Evolutionary conservation across 2,888 invertebrate species (phyloP), one percentile per base, ranked within the genome.

Genomic region (Amaurobius ferox): DNA sequence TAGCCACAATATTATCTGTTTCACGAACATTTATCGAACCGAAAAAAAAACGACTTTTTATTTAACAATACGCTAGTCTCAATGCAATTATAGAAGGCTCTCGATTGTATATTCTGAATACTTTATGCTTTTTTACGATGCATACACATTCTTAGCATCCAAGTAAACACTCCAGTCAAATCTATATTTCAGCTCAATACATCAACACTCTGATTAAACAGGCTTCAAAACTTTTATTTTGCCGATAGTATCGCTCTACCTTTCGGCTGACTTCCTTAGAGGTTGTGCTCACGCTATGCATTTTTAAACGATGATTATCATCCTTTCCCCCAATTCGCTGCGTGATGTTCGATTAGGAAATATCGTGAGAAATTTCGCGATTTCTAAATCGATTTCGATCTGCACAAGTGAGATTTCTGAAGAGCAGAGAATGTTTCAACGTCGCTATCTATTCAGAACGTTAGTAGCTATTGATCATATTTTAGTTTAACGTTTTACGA

Each of bases 351-450:
- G 55, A 55, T 55, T 23, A 6, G 23, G 11, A 23, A 16, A 55
- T 55, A 23, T 55, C 55, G 55, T 55, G 55, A 55, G 55, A 55
- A 23, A 6, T 55, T 55, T 55, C 55, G 23, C 55, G 55, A 55
- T 55, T 55, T 55, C 55, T 23, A 5, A 55, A 55, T 55, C 55
- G 55, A 55, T 55, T 16, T 1, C 55, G 5, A 16, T 13, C 16
- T 2, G 23, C 1, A 1, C 23, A 23, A 55, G 55, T 19, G 23
- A 19, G 16, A 44, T 6, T 35, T 35, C 6, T 7, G 5, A 35
- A 44, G n/a, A 55, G 3, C 55, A 23, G 23, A 19, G 16, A 23
- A 23, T n/a, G n/a, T n/a, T n/a, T n/a, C n/a, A n/a, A n/a, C n/a
- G n/a, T n/a, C n/a, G n/a, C n/a, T n/a, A n/a, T n/a, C n/a, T n/a